These are phyloP conservation scores for Molossus molossus DNA, from an alignment of 2,797 vertebrate genomes.

Conservation along the genomic window DNA sequence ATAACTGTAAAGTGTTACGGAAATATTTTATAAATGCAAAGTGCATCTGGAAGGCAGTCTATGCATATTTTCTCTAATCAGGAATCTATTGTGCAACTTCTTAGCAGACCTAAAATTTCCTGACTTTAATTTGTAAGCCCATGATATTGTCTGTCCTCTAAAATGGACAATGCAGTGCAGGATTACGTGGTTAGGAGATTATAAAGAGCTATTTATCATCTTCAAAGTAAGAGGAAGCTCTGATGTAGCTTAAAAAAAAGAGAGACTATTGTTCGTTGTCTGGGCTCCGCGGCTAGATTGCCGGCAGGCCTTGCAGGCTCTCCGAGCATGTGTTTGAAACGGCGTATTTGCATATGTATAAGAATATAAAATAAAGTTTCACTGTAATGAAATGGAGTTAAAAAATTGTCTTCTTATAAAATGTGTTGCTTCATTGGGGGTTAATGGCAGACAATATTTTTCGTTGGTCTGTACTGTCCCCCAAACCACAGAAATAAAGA, in stretches of 20 bases:
- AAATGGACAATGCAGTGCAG: neutral
- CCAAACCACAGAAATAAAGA: neutral
- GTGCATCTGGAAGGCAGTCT: conserved; percentile 10
- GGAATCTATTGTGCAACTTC: conserved; percentile 69
- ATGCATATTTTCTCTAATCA: conserved; percentile 72
- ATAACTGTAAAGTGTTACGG: neutral
- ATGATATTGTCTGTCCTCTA: neutral
- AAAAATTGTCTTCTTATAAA: neutral
- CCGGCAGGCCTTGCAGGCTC: neutral
- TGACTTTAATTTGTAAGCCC: conserved; percentile 33
- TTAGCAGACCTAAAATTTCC: conserved; percentile 52
- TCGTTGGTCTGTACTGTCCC: neutral
- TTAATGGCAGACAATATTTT: neutral
- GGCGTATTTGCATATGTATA: neutral
- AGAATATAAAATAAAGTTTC: conserved; percentile 42
- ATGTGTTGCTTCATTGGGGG: neutral
- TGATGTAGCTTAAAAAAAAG: neutral
- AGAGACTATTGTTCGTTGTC: neutral
- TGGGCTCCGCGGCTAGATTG: neutral
- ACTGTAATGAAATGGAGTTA: neutral
- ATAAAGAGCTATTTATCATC: conserved; percentile 26
- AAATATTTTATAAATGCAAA: conserved; percentile 67
- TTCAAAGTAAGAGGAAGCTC: conserved; percentile 45
- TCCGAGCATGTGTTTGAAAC: conserved; percentile 42
- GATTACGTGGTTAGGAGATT: neutral